Evolutionary conservation across 2,797 vertebrate species (phyloP).

Genomic region (Xenopus petersii): DNA sequence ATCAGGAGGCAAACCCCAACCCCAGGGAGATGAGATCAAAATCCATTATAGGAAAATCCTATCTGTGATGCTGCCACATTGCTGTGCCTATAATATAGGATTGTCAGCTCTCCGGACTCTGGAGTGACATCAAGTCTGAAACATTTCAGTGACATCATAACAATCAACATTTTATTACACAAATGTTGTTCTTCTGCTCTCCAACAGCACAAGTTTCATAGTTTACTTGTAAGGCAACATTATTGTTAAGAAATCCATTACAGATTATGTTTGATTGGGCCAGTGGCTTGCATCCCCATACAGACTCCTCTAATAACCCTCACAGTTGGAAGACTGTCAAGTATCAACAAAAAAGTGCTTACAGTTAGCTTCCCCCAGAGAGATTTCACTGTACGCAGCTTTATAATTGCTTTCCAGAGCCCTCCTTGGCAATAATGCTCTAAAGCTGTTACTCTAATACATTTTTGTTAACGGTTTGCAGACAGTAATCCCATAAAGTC

Average conservation of each 20-base stretch:
- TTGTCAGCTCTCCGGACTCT: constrained; percentile 4
- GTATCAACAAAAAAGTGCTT: constrained; percentile 25
- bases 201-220: background rate
- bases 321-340: constrained; percentile 20
- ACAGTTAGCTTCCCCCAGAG: constrained; percentile 14
- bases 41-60: too few species aligned
- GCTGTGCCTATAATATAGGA: constrained; percentile 15
- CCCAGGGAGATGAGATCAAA: too few species aligned
- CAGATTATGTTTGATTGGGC: constrained; percentile 12
- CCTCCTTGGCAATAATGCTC: constrained; percentile 23
- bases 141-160: background rate
- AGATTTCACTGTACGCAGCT: constrained; percentile 29
- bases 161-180: background rate
- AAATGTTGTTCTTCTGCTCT: background rate
- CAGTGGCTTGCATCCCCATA: background rate
- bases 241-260: constrained; percentile 4
- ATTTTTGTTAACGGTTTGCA: constrained; percentile 17
- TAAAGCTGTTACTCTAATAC: constrained; percentile 20
- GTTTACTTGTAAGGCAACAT: background rate
- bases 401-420: constrained; percentile 32
- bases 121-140: background rate
- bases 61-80: background rate
- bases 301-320: constrained; percentile 24
- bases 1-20: too few species aligned
- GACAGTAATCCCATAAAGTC: constrained; percentile 2